A percentile compares a stretch with the other conserved stretches of the same genome.
These are phyloP conservation scores for Orestias chungarensis DNA, from an alignment of 2,797 vertebrate genomes.

Conservation along the genomic window DNA sequence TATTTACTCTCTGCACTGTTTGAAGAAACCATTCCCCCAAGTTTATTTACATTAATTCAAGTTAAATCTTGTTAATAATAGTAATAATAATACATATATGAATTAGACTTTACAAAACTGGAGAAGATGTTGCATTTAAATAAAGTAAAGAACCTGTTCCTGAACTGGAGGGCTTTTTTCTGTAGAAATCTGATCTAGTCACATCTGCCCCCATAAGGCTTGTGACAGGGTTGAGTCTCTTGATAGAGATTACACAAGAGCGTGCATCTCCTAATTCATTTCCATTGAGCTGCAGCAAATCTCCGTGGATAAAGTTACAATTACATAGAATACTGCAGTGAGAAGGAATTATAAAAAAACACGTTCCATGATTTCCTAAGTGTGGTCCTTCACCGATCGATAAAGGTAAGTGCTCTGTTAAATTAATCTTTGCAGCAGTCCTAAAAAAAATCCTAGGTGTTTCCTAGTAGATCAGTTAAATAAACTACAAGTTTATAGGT, in stretches of 20 bases:
- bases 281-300: not conserved
- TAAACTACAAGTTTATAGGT: not conserved
- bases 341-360: not conserved
- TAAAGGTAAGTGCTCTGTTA: too few relatives aligned
- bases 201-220: conserved; percentile 2
- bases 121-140: not conserved
- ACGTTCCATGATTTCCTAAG: not conserved
- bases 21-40: not conserved
- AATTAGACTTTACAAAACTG: not conserved
- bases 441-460: too few relatives aligned
- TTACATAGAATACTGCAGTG: not conserved
- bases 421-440: too few relatives aligned
- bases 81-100: conserved; percentile 17
- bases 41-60: not conserved
- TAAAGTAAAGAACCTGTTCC: not conserved
- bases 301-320: not conserved
- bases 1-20: not conserved
- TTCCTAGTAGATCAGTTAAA: too few relatives aligned
- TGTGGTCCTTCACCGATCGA: too few relatives aligned
- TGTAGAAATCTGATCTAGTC: not conserved
- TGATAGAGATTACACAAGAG: not conserved
- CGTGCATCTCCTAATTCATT: not conserved
- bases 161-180: not conserved
- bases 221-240: conserved; percentile 3
- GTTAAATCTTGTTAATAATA: conserved; percentile 28